These are phyloP conservation scores for Aphodius sticticus DNA, from an alignment of 2,888 invertebrate species.

Conservation along the genomic window DNA sequence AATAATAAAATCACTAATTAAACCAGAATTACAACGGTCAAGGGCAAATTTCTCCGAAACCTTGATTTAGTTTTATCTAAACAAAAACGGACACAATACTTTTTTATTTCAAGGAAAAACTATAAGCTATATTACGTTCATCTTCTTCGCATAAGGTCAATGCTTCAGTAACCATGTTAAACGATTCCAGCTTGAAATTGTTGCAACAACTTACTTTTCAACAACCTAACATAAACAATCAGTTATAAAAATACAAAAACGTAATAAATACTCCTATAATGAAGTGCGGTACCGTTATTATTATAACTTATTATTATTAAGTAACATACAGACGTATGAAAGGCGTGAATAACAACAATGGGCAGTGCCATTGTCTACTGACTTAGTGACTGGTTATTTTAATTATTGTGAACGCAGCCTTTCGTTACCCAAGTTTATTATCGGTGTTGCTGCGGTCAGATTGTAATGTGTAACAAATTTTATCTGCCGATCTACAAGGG, in stretches of 20 bases:
- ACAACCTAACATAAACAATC: neutral
- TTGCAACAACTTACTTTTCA: no score
- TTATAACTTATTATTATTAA: neutral
- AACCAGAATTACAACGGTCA: no score
- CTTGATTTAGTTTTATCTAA: no score
- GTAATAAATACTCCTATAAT: neutral
- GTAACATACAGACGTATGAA: neutral
- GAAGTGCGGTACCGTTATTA: neutral
- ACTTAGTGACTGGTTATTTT: neutral
- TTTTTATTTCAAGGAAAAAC: no score
- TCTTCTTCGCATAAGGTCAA: no score
- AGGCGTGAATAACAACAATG: neutral
- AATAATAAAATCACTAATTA: no score
- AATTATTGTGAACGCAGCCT: neutral
- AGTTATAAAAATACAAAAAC: neutral
- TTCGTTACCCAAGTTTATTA: neutral
- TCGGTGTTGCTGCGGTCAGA: neutral
- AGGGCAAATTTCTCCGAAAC: no score
- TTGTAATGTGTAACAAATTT: neutral
- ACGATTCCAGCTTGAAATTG: no score
- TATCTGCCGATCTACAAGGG: neutral
- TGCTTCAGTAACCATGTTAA: no score
- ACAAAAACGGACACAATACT: no score
- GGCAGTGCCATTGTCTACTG: neutral
- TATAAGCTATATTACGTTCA: no score